phyloP scores from a whole-genome alignment of 2,888 invertebrate genomes.

The Hyppa rectilinea region DNA sequence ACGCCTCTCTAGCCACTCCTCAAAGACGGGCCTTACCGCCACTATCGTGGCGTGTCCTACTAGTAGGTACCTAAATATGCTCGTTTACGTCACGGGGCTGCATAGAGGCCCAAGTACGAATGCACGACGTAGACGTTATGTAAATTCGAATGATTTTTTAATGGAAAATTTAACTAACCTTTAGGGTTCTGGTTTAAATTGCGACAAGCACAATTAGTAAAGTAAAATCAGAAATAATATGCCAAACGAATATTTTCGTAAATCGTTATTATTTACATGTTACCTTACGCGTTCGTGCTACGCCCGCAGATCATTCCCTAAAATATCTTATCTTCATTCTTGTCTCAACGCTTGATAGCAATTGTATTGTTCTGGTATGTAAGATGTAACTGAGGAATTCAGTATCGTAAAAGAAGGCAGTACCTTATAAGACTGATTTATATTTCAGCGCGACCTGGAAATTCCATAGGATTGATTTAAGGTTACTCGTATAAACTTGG shows the following conservation, averaged over 20 bases:
- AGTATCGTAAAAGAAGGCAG: not conserved
- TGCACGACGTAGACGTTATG: not conserved
- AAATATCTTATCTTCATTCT: not conserved
- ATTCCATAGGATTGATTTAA: not conserved
- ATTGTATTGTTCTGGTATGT: not conserved
- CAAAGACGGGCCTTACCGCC: no score
- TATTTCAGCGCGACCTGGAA: constrained; percentile 10
- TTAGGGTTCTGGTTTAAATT: not conserved
- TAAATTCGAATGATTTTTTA: not conserved
- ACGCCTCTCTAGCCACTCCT: no score
- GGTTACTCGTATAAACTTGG: not conserved
- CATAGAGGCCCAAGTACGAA: not conserved
- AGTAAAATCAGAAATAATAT: not conserved
- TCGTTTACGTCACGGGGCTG: not conserved
- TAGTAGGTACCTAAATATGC: no score
- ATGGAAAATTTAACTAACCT: not conserved
- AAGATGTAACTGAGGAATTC: not conserved
- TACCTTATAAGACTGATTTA: not conserved
- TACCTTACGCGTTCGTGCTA: not conserved
- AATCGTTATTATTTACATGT: not conserved
- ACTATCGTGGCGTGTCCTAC: no score
- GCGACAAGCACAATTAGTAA: not conserved
- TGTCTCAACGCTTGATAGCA: not conserved
- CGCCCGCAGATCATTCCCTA: not conserved
- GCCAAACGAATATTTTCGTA: not conserved